These are phyloP conservation scores for Acropora tenuis DNA, from an alignment of 64 coral and sea anemone species.

Conservation along the genomic window DNA sequence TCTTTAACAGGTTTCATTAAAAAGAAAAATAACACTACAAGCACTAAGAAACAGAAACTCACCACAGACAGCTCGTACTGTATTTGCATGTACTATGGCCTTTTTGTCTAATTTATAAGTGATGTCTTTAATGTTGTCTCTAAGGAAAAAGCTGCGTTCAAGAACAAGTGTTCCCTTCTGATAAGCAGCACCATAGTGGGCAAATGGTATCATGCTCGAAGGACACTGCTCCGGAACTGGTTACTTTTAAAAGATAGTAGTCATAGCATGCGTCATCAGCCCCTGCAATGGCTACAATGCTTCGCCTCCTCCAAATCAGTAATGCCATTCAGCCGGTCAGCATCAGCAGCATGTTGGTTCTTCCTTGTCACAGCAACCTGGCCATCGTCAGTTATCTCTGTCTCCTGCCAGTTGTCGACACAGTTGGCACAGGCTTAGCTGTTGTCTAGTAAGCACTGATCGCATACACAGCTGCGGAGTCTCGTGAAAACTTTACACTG, in stretches of 20 bases:
- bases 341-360: background rate
- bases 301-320: background rate
- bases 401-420: slow-evolving; percentile 46
- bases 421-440: slow-evolving; percentile 28
- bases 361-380: slow-evolving; percentile 20
- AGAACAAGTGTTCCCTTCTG: background rate
- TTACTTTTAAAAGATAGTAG: slow-evolving; percentile 40
- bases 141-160: slow-evolving; percentile 11
- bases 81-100: no score
- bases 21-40: background rate
- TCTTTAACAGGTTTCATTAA: background rate
- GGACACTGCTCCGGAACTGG: slow-evolving; percentile 7
- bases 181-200: slow-evolving; percentile 25
- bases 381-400: background rate
- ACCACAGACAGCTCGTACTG: no score
- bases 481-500: slow-evolving; percentile 27
- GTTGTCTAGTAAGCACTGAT: background rate
- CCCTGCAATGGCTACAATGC: slow-evolving; percentile 17
- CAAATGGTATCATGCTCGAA: slow-evolving; percentile 7
- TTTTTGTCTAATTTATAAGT: slow-evolving; percentile 28
- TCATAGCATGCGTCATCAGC: slow-evolving; percentile 40
- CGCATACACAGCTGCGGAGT: no score
- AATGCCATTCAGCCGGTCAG: background rate
- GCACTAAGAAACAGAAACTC: no score
- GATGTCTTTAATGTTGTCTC: slow-evolving; percentile 58